Base-by-base conservation (phyloP, 2,888 invertebrate species). In the Cerastoderma edule region DNA sequence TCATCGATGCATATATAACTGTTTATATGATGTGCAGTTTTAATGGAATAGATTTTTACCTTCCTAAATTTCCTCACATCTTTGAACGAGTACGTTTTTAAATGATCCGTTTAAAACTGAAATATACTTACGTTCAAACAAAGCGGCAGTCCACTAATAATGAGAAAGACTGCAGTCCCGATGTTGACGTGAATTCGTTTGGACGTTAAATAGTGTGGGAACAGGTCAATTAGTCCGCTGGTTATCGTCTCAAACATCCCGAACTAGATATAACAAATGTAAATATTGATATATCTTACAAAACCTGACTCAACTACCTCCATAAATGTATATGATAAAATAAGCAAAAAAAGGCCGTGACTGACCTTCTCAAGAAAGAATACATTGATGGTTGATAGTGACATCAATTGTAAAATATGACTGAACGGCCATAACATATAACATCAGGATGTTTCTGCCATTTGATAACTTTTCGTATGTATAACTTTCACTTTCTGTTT, bases 221-320 rank as follows among this genome's bases (percentile, higher is more conserved):
- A 80, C 22, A 57, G 48, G 56, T 80, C 80, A 13, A 80, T 73
- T 3, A 80, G 60, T 19, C 67, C 67, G 50, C 80, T 80, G 1
- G 76, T 72, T 2, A 80, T 67, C 5, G 76, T 76, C 57, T 80
- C 80, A 19, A 80, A 57, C 74, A 73, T 74, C 22, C 76, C 80
- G 54, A 80, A 80, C 80, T 80, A 39, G n/a, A 73, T 16, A 24
- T 24, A 56, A 44, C n/a, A n/a, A n/a, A n/a, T n/a, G n/a, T n/a
- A n/a, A n/a, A n/a, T n/a, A n/a, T n/a, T n/a, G n/a, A n/a, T n/a
- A n/a, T n/a, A n/a, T n/a, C n/a, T n/a, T n/a, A n/a, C n/a, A n/a
- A n/a, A n/a, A n/a, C n/a, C n/a, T n/a, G n/a, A n/a, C n/a, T n/a
- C n/a, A n/a, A n/a, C n/a, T n/a, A n/a, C n/a, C n/a, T n/a, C n/a